A percentile compares a stretch with the other conserved stretches of the same genome.
Conservation (phyloP, 2,797 vertebrate species). For the Scleropages formosus region DNA sequence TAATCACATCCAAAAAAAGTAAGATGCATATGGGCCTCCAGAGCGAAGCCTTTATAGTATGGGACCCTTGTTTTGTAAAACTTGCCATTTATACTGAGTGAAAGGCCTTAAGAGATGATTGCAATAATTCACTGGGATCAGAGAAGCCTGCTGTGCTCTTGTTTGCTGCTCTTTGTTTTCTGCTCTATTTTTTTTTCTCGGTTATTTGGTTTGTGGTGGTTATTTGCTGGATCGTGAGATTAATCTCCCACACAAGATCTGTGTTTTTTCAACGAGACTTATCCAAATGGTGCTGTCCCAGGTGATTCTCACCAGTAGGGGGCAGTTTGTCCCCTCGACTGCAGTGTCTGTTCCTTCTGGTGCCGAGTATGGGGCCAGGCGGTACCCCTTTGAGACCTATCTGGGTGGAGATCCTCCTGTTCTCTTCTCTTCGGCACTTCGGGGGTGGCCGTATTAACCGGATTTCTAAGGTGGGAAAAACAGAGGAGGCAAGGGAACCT, state of each 20-base stretch:
- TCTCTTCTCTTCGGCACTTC: not conserved
- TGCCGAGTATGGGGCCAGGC: too few species aligned
- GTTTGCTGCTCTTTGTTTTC: conserved; percentile 4
- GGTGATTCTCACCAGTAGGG: conserved; percentile 22
- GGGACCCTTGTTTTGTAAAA: conserved; percentile 6
- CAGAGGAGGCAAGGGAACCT: conserved; percentile 1
- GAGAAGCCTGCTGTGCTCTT: conserved; percentile 18
- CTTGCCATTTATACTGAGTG: conserved; percentile 46
- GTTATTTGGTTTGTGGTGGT: conserved; percentile 11
- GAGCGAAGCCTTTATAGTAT: conserved; percentile 41
- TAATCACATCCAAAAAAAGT: conserved; percentile 36
- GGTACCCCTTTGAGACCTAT: not conserved
- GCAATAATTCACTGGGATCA: conserved; percentile 63
- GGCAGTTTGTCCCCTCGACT: conserved; percentile 5
- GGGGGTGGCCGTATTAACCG: not conserved
- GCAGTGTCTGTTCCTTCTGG: not conserved
- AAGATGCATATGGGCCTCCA: conserved; percentile 32
- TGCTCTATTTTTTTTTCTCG: not conserved
- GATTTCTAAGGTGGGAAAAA: conserved; percentile 21
- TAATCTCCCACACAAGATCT: not conserved
- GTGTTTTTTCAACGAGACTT: not conserved
- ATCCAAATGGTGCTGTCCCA: not conserved
- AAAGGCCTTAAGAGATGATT: conserved; percentile 72
- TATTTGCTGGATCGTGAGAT: not conserved
- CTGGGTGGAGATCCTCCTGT: not conserved